These are phyloP conservation scores for Mormyrops attenuatus DNA, from an alignment of 2,797 vertebrate genomes.

Conservation along the genomic window DNA sequence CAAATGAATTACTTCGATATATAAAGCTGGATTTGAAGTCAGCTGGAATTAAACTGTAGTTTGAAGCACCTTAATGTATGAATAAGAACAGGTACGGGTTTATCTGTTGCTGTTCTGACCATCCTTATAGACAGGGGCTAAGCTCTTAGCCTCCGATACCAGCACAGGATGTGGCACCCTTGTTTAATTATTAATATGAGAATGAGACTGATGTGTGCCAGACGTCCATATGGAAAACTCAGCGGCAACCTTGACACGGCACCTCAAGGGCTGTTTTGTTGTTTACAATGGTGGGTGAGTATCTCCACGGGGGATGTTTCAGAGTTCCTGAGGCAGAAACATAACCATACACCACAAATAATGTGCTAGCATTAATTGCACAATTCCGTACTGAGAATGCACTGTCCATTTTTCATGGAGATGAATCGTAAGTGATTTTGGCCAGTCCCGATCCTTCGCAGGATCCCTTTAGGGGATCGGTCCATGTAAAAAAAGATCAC, in stretches of 20 bases:
- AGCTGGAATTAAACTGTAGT: neutral
- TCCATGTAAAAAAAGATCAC: neutral
- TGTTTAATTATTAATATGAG: slow-evolving; percentile 19
- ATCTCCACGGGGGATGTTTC: neutral
- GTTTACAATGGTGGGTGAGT: neutral
- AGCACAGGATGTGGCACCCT: neutral
- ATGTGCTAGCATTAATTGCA: neutral
- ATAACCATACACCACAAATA: neutral
- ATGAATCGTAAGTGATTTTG: neutral
- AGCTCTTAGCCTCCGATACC: neutral
- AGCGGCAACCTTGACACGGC: neutral
- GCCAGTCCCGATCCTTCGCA: neutral
- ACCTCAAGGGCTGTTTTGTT: neutral
- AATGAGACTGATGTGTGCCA: neutral
- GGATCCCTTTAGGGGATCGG: neutral
- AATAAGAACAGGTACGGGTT: neutral
- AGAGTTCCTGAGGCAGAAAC: neutral
- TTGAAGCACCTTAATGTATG: neutral
- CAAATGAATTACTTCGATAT: neutral
- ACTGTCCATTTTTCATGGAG: neutral
- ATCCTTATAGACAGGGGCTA: neutral
- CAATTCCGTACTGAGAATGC: neutral
- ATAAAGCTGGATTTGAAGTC: neutral
- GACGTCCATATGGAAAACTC: slow-evolving; percentile 9
- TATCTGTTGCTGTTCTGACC: neutral